phyloP scores from a whole-genome alignment of 2,888 invertebrate genomes.

The Drosophila differens region DNA sequence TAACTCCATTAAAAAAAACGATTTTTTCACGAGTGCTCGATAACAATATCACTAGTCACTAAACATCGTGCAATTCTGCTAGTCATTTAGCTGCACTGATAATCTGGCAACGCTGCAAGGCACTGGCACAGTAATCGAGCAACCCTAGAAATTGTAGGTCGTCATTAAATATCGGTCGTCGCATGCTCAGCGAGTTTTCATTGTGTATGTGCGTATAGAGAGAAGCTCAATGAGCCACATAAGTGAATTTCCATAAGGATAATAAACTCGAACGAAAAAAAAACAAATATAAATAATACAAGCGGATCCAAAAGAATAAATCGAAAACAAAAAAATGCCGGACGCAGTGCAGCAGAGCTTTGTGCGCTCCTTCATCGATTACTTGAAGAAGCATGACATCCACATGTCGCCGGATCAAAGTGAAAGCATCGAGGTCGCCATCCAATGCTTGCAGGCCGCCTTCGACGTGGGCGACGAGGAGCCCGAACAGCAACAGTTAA shows the following conservation, averaged over 20 bases:
- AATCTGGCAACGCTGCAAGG: constrained; percentile 18
- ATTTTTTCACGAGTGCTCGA: constrained; percentile 39
- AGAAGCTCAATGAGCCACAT: constrained; percentile 54
- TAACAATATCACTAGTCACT: constrained; percentile 26
- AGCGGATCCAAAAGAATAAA: background rate
- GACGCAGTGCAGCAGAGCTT: constrained; percentile 84
- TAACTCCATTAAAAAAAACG: constrained; percentile 16
- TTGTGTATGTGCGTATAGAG: constrained; percentile 23
- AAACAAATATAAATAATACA: background rate
- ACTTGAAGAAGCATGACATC: constrained; percentile 79
- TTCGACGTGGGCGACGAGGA: constrained; percentile 88
- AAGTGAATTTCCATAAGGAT: constrained; percentile 43
- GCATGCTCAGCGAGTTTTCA: constrained; percentile 47
- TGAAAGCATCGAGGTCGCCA: constrained; percentile 92
- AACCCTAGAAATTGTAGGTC: constrained; percentile 45
- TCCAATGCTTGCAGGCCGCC: constrained; percentile 96
- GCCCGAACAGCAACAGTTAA: constrained; percentile 30
- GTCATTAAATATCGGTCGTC: constrained; percentile 45
- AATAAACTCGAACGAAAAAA: constrained; percentile 14
- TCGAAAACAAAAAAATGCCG: constrained; percentile 66
- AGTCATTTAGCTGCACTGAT: constrained; percentile 25
- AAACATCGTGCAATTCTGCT: constrained; percentile 22
- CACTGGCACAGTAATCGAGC: constrained; percentile 6
- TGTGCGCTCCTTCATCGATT: constrained; percentile 83
- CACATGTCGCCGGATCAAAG: constrained; percentile 82